These are phyloP conservation scores for Parauchenoglanis punctatus DNA, from an alignment of 2,797 vertebrate genomes.

Conservation along the genomic window DNA sequence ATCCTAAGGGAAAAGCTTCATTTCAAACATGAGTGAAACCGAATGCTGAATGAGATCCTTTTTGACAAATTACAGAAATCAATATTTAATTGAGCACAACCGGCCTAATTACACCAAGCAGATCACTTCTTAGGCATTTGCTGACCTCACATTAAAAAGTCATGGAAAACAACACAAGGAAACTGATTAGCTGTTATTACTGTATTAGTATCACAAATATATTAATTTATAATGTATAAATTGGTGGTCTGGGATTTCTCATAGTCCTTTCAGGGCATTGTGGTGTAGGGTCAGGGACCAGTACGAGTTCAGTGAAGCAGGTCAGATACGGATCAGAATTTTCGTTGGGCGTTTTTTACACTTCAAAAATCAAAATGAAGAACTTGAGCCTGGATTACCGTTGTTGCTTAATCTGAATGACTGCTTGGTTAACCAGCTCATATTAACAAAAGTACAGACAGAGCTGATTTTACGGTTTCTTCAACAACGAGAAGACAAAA, in stretches of 20 bases:
- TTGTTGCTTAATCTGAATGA: background rate
- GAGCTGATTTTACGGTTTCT: background rate
- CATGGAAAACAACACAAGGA: background rate
- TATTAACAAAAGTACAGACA: background rate
- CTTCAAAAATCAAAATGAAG: background rate
- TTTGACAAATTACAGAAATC: constrained; percentile 28
- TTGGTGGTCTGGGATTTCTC: background rate
- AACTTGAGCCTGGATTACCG: background rate
- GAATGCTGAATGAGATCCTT: constrained; percentile 24
- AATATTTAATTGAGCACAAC: constrained; percentile 25
- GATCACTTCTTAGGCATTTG: constrained; percentile 16
- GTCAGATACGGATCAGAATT: background rate
- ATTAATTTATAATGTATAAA: background rate
- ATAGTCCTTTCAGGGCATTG: background rate
- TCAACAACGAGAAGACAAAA: background rate
- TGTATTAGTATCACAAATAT: constrained; percentile 1
- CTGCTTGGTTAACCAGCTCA: background rate
- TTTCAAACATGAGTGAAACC: constrained; percentile 15
- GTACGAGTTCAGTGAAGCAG: background rate
- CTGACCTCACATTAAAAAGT: constrained; percentile 24
- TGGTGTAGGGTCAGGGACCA: background rate
- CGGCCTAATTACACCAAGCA: background rate
- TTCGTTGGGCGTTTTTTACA: no score
- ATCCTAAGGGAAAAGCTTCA: background rate
- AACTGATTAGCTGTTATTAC: constrained; percentile 14